Percentiles rank a stretch among this genome's conserved stretches.
phyloP scores from a whole-genome alignment of 2,888 invertebrate species.

The Tenthredo distinguenda region DNA sequence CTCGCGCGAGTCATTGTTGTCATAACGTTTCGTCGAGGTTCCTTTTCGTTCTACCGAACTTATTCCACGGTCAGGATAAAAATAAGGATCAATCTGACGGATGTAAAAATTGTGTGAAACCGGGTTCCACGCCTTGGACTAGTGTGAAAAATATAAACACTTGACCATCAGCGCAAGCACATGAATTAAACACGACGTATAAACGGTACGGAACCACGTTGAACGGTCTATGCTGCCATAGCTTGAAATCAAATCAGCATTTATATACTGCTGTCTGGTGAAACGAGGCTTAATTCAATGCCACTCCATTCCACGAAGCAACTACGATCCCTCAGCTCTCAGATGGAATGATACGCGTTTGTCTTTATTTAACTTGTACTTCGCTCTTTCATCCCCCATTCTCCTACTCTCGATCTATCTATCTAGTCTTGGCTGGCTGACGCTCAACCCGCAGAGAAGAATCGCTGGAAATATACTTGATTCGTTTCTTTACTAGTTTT shows the following conservation, averaged over 20 bases:
- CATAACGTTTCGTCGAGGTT: slow-evolving; percentile 4
- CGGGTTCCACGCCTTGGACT: slow-evolving; percentile 23
- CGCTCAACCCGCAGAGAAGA: slow-evolving; percentile 1
- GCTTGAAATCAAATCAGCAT: slow-evolving; percentile 4
- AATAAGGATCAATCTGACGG: neutral
- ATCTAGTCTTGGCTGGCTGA: slow-evolving; percentile 27
- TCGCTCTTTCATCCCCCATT: slow-evolving; percentile 24
- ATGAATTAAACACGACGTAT: neutral
- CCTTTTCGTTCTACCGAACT: neutral
- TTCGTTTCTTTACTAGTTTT: neutral
- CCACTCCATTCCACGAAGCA: slow-evolving; percentile 18
- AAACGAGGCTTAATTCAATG: slow-evolving; percentile 11
- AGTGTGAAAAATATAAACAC: slow-evolving; percentile 28
- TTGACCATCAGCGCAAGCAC: neutral
- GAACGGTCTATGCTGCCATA: neutral
- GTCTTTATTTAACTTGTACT: slow-evolving; percentile 25
- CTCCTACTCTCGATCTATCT: slow-evolving; percentile 10
- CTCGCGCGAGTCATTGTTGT: slow-evolving; percentile 44
- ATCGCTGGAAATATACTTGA: neutral
- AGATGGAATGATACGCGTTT: slow-evolving; percentile 38
- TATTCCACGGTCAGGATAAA: neutral
- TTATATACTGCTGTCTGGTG: neutral
- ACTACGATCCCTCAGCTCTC: neutral
- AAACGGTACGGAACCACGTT: neutral
- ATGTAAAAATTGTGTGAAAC: slow-evolving; percentile 31